Evolutionary conservation across 2,797 vertebrate genomes (phyloP), one percentile per base, ranked within the genome.

Genomic region (Pseudomugil tenellus): DNA sequence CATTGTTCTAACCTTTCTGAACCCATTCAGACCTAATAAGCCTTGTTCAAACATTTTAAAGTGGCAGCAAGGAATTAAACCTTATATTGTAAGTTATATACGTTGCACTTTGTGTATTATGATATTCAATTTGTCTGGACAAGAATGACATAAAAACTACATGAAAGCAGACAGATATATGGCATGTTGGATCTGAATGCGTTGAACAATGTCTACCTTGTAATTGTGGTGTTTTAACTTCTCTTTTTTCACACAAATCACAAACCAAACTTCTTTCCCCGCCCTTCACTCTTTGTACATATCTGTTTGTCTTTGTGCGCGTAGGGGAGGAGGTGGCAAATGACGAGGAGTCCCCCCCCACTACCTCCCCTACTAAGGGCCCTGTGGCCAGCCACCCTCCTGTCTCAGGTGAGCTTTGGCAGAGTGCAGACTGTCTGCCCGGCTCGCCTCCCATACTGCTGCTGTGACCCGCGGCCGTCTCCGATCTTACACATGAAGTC

Each of bases 361-460:
- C 93, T 49, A 61, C 89, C 54, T 94, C 95, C 76, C 94, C 95
- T 3, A 90, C 76, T n/a, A 92, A 84, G 86, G 92, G 77, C 82
- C 92, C 95, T 12, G 90, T 84, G 0, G 94, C 94, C 25, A 83
- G 84, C 41, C 92, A 93, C 81, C 80, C 93, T 68, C 75, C 88
- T 12, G 60, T 87, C 67, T 91, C 96, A 87, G 97, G 97, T 98
- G 95, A 97, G 96, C 84, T 67, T 75, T 52, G 52, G 67, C 71
- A 76, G 72, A 65, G 69, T 39, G 9, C 55, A 31, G 59, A 61
- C 67, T 19, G 39, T 23, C 61, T 29, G 67, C 72, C 57, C 57
- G 48, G 72, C 86, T 83, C 53, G 35, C 60, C 63, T 63, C 58
- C 56, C 74, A 41, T 1, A 0, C 60, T 51, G 61, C 39, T 12